These are phyloP conservation scores for Megalonaias nervosa DNA, from an alignment of 1,140 invertebrate species.

Conservation along the genomic window DNA sequence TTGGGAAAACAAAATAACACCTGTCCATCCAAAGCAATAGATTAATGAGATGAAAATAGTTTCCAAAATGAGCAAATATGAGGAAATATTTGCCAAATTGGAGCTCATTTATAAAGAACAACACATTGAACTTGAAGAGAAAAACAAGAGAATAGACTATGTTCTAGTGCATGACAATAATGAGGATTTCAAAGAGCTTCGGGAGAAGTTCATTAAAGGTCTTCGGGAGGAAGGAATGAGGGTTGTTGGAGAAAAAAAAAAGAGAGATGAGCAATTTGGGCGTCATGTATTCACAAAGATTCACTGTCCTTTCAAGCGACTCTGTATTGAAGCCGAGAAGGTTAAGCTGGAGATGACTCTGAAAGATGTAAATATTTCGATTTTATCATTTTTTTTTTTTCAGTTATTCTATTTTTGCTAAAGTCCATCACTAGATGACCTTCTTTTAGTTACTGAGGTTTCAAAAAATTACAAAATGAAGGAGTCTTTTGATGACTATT, in stretches of 20 bases:
- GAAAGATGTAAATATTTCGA: neutral
- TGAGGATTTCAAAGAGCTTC: constrained; percentile 11
- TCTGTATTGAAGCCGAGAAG: constrained; percentile 68
- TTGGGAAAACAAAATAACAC: too few species aligned
- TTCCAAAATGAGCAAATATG: constrained; percentile 3
- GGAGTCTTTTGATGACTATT: too few species aligned
- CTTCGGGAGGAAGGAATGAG: neutral
- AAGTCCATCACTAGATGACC: too few species aligned
- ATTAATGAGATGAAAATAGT: constrained; percentile 1
- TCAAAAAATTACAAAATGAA: too few species aligned
- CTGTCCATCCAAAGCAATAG: too few species aligned
- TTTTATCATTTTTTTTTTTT: too few species aligned
- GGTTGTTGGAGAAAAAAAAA: constrained; percentile 29
- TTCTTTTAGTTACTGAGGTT: too few species aligned
- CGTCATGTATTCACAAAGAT: constrained; percentile 61
- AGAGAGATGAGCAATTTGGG: too few species aligned
- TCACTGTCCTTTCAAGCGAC: constrained; percentile 63
- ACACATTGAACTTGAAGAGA: constrained; percentile 30
- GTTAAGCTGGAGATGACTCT: constrained; percentile 68
- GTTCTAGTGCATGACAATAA: constrained; percentile 46
- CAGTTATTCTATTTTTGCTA: too few species aligned
- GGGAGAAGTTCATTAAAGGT: constrained; percentile 34
- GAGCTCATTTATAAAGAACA: constrained; percentile 22
- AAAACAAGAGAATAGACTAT: constrained; percentile 61
- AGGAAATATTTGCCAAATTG: constrained; percentile 25